Conservation (phyloP, 2,797 vertebrate genomes). For the Pantherophis alleghaniensis region DNA sequence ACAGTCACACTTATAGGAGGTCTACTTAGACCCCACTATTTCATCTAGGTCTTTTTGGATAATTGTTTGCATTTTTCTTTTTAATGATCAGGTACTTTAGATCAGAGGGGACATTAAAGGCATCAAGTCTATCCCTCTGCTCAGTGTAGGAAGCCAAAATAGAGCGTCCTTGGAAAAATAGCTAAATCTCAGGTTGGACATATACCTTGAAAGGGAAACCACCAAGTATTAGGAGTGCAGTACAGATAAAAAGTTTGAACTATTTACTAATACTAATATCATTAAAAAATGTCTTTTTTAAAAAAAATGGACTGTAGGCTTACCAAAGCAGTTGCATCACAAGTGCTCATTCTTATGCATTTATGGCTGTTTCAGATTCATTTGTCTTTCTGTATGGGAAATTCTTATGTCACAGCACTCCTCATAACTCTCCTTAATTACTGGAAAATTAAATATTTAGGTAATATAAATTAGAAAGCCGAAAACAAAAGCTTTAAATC, state of each 20-base stretch:
- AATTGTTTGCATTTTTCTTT: not conserved
- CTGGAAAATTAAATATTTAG: conserved; percentile 6
- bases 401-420: conserved; percentile 10
- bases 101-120: not conserved
- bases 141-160: not conserved
- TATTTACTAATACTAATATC: not conserved
- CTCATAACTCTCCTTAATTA: conserved; percentile 9
- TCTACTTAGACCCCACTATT: not conserved
- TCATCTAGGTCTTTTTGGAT: not conserved
- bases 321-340: not conserved
- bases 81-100: not conserved
- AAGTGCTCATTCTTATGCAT: not conserved
- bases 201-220: not conserved
- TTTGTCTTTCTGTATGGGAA: not conserved
- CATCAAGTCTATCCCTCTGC: not conserved
- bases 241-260: not conserved
- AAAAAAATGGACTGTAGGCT: not conserved
- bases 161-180: not conserved
- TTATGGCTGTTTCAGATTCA: conserved; percentile 17
- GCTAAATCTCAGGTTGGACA: not conserved
- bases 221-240: not conserved
- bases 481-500: conserved; percentile 31
- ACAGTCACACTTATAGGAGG: not conserved
- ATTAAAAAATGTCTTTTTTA: not conserved
- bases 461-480: conserved; percentile 16